Percentiles rank a stretch among this genome's conserved stretches.
These are phyloP conservation scores for Grammomys dolichurus DNA, from an alignment of 2,113 vertebrate species.

Conservation along the genomic window DNA sequence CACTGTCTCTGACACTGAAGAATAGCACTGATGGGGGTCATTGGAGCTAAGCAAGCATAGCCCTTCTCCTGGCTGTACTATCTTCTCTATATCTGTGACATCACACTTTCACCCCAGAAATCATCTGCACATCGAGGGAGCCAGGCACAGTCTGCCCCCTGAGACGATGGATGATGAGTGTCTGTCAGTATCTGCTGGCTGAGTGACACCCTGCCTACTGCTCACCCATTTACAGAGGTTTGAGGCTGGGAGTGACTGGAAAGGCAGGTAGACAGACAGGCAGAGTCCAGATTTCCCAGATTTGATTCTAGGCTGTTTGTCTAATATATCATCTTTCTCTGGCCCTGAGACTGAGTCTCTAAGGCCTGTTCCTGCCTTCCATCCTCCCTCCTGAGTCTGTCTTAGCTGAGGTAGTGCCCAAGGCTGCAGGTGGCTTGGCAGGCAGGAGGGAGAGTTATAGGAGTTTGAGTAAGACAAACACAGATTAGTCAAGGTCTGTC, in stretches of 20 bases:
- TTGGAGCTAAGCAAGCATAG: not conserved
- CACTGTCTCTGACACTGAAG: not conserved
- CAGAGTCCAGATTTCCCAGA: not conserved
- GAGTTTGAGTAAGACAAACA: slow-evolving; percentile 44
- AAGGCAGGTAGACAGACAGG: not conserved
- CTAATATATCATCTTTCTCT: not conserved
- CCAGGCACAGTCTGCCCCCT: not conserved
- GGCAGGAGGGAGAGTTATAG: slow-evolving; percentile 21
- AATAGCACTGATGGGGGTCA: not conserved
- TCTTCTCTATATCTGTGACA: slow-evolving; percentile 58
- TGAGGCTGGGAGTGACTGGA: not conserved
- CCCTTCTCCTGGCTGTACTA: not conserved
- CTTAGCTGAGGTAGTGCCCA: not conserved
- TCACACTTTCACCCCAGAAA: slow-evolving; percentile 70
- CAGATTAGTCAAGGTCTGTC: slow-evolving; percentile 67
- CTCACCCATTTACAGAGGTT: not conserved
- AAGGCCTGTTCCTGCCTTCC: not conserved
- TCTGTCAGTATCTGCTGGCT: accelerated
- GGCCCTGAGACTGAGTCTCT: not conserved
- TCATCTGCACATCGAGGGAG: not conserved
- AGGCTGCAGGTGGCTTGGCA: not conserved
- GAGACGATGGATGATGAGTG: not conserved
- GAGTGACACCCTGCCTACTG: not conserved
- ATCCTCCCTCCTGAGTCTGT: not conserved
- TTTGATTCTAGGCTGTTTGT: not conserved